phyloP scores from a whole-genome alignment of 2,888 invertebrate species.

The Drosophila engyochracea region DNA sequence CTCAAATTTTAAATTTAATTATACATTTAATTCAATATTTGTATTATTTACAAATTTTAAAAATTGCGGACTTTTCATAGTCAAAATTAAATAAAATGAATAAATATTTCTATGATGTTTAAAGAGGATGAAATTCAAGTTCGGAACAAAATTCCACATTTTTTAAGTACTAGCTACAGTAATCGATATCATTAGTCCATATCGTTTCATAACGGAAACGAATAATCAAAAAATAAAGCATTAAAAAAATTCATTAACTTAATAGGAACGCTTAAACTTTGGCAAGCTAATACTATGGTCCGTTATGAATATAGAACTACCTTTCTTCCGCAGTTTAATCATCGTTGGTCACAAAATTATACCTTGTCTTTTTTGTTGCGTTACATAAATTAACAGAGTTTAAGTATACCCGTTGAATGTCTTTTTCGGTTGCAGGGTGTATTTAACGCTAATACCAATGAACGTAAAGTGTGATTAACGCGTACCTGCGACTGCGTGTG shows the following conservation, averaged over 20 bases:
- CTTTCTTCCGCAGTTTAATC: background rate
- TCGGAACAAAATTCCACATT: background rate
- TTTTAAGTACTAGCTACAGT: background rate
- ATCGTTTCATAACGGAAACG: background rate
- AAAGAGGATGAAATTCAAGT: background rate
- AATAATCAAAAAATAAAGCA: background rate
- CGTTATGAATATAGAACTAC: no score
- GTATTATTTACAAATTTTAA: background rate
- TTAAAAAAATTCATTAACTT: background rate
- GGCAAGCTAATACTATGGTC: background rate
- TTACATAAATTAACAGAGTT: background rate
- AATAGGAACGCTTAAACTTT: background rate
- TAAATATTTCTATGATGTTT: background rate
- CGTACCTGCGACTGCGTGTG: constrained; percentile 64
- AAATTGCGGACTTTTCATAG: background rate
- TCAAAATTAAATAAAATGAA: background rate
- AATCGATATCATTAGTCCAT: background rate
- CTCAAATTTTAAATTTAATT: background rate
- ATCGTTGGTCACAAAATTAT: background rate
- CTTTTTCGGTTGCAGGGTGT: constrained; percentile 18
- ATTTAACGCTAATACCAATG: constrained; percentile 43
- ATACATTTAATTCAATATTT: background rate
- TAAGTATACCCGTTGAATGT: background rate
- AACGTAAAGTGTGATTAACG: constrained; percentile 73
- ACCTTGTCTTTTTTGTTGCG: background rate